Conservation (phyloP, 2,888 invertebrate genomes). For the Megastigmus dorsalis region DNA sequence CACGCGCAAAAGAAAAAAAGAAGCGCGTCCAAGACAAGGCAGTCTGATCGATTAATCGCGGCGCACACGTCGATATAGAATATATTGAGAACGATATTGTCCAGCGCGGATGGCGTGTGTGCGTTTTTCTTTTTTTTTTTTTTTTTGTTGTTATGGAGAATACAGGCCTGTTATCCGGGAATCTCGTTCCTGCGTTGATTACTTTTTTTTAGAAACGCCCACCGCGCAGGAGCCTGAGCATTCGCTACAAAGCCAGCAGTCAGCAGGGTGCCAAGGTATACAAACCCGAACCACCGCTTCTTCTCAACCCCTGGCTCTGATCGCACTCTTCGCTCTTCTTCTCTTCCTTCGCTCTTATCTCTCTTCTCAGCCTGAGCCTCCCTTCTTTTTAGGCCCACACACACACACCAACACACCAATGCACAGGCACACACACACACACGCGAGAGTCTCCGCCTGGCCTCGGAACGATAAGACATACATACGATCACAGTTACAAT, state of each 20-base stretch:
- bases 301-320: too few relatives aligned
- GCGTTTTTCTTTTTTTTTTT: too few relatives aligned
- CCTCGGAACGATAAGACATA: slow-evolving; percentile 58
- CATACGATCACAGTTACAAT: too few relatives aligned
- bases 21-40: too few relatives aligned
- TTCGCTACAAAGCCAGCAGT: slow-evolving; percentile 76
- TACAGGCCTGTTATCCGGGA: slow-evolving; percentile 55
- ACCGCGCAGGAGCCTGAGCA: slow-evolving; percentile 76
- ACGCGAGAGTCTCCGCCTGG: too few relatives aligned
- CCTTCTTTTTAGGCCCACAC: not conserved
- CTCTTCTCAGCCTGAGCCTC: not conserved
- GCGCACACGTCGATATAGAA: too few relatives aligned
- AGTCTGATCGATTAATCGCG: too few relatives aligned
- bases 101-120: too few relatives aligned
- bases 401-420: not conserved
- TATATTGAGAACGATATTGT: too few relatives aligned
- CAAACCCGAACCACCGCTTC: slow-evolving; percentile 47
- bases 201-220: slow-evolving; percentile 77
- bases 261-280: slow-evolving; percentile 78
- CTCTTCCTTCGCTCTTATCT: not conserved
- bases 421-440: not conserved
- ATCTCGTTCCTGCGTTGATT: slow-evolving; percentile 58
- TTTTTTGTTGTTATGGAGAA: too few relatives aligned
- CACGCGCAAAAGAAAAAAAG: too few relatives aligned
- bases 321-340: not conserved